phyloP scores from a whole-genome alignment of 2,888 invertebrate species.

The Tortrix viridana region DNA sequence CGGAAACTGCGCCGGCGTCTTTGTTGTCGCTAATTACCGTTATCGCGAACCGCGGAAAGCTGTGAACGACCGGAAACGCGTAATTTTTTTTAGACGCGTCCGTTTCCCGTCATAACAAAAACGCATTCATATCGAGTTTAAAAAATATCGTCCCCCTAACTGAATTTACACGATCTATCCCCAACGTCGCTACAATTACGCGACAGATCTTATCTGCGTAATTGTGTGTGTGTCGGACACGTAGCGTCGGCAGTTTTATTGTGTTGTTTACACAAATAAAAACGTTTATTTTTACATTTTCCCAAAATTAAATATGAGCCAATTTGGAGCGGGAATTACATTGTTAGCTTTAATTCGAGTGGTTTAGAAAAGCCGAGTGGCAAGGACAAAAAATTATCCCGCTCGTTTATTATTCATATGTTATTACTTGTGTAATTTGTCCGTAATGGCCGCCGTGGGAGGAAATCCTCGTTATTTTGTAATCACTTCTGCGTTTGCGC shows the following conservation, averaged over 20 bases:
- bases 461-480: conserved; percentile 76
- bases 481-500: conserved; percentile 64
- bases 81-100: conserved; percentile 78
- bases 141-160: conserved; percentile 75
- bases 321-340: conserved; percentile 75
- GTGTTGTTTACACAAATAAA: conserved; percentile 85
- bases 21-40: conserved; percentile 68
- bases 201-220: conserved; percentile 79
- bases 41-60: conserved; percentile 71
- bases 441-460: conserved; percentile 66
- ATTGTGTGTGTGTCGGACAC: conserved; percentile 68
- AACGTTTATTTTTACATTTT: conserved; percentile 84
- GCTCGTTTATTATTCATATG: conserved; percentile 65
- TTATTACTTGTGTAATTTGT: conserved; percentile 73
- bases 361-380: conserved; percentile 51
- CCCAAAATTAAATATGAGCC: conserved; percentile 83
- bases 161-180: conserved; percentile 78
- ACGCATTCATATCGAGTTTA: conserved; percentile 67
- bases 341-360: conserved; percentile 70
- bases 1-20: conserved; percentile 48
- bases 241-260: conserved; percentile 78
- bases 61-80: conserved; percentile 68
- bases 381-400: conserved; percentile 47
- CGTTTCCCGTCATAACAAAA: conserved; percentile 72
- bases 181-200: conserved; percentile 81